Base-by-base conservation (phyloP, 1,140 invertebrate species). In the Drosophila persimilis region DNA sequence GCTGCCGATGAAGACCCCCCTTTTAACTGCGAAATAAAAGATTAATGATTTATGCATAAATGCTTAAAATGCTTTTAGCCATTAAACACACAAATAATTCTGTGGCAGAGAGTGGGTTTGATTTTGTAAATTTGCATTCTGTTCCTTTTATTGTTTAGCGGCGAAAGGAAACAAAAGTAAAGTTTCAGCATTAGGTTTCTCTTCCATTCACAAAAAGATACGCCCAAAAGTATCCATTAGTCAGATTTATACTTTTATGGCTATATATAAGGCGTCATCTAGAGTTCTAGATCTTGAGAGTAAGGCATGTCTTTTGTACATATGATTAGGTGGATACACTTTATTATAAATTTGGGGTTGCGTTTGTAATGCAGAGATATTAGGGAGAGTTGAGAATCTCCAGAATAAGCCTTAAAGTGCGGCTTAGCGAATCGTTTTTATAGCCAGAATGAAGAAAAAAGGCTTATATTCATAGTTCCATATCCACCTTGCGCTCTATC, bases 31-130 rank as follows among this genome's bases (percentile, higher is more conserved):
- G 54, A 58, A 52, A 44, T 41, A 41, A 44, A 66, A 74, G 72
- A 74, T 66, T 66, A 74, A 74, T 74, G 71, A 45, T 44, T 59
- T 69, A 48, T 46, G 71, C 61, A 31, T 55, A 66, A 55, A 74
- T 74, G 22, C 31, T 56, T 43, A 50, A 73, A 74, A 55, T 29
- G 70, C 61, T 74, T 74, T 74, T 39, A 55, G 53, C 73, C 66
- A 74, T 55, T 39, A 59, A 73, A 73, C 53, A 47, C 44, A 47
- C 44, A 47, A 31, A 56, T 22, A 73, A 51, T 56, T 26, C 15
- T 31, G 2, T n/a, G 20, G 39, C 29, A 63, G 51, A 58, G 54
- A 39, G 69, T 73, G 71, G 69, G 58, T 43, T 59, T 29, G 11
- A 39, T 20, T 41, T 52, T 58, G 9, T 11, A 20, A 24, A 56